phyloP scores from a whole-genome alignment of 2,113 vertebrate genomes.

The Pristiophorus japonicus region DNA sequence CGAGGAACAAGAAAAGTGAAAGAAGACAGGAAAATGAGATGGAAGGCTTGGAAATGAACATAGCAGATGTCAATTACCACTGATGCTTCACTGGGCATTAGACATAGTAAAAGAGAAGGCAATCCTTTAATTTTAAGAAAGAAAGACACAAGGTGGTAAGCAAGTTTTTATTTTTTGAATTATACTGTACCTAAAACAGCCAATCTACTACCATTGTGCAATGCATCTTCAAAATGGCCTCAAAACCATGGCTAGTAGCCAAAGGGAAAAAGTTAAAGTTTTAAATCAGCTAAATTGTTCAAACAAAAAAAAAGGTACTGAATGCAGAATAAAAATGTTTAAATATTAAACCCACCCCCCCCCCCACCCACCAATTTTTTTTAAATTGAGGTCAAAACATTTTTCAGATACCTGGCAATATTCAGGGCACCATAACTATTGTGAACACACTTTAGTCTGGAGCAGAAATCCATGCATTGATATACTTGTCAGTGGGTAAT shows the following conservation, averaged over 20 bases:
- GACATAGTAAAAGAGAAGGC: background rate
- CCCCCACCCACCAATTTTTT: background rate
- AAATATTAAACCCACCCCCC: background rate
- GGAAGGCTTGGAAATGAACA: background rate
- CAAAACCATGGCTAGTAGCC: background rate
- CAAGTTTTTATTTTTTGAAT: conserved; percentile 4
- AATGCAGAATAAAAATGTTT: background rate
- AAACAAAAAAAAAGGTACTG: background rate
- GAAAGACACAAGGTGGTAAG: background rate
- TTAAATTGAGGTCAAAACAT: background rate
- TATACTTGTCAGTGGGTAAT: conserved; percentile 32
- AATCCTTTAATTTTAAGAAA: background rate
- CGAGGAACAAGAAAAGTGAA: background rate
- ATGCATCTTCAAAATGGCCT: background rate
- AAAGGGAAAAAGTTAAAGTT: background rate
- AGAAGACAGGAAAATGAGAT: background rate
- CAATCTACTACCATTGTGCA: background rate
- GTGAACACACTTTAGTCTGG: background rate
- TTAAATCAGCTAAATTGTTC: background rate
- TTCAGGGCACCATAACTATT: background rate
- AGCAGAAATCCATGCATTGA: background rate
- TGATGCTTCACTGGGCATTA: background rate
- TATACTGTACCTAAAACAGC: background rate
- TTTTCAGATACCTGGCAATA: background rate
- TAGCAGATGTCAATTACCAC: background rate